A percentile compares a stretch with the other conserved stretches of the same genome.
Evolutionary conservation across 2,113 vertebrate genomes (phyloP).

Genomic region (Irena cyanogastra): DNA sequence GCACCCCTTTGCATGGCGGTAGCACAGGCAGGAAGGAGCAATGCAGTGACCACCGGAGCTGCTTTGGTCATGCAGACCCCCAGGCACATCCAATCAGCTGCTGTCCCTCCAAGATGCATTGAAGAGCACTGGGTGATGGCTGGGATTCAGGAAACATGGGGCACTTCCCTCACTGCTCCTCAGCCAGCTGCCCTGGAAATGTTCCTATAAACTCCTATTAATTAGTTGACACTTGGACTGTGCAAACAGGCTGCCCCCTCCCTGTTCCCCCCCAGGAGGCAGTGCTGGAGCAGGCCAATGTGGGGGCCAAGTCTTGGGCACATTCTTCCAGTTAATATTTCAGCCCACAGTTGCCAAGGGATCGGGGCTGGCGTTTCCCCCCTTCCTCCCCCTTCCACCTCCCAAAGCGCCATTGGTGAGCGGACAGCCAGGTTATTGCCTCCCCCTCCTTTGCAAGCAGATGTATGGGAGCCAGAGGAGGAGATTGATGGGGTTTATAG

Average conservation of each 20-base stretch:
- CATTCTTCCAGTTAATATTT: constrained; percentile 77
- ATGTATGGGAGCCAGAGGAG: constrained; percentile 33
- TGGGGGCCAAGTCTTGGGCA: constrained; percentile 50
- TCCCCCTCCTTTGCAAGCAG: constrained; percentile 49
- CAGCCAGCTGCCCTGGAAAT: constrained; percentile 69
- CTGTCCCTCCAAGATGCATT: background rate
- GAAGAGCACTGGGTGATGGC: background rate
- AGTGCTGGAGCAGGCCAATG: constrained; percentile 23
- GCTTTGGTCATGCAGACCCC: background rate
- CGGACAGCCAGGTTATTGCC: constrained; percentile 41
- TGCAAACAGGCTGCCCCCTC: constrained; percentile 61
- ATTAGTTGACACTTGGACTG: constrained; percentile 73
- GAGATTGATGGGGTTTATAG: constrained; percentile 56
- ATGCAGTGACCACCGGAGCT: background rate
- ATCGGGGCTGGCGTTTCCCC: constrained; percentile 68
- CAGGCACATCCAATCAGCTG: background rate
- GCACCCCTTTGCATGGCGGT: background rate
- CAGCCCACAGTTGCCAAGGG: constrained; percentile 68
- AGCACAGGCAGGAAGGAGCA: background rate
- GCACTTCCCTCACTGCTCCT: background rate
- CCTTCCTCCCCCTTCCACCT: constrained; percentile 57
- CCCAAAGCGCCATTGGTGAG: constrained; percentile 38
- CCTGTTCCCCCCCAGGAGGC: background rate
- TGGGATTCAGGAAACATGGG: background rate
- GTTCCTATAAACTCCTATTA: constrained; percentile 70